Evolutionary conservation across 2,113 vertebrate genomes (phyloP).

Genomic region (Excalfactoria chinensis): DNA sequence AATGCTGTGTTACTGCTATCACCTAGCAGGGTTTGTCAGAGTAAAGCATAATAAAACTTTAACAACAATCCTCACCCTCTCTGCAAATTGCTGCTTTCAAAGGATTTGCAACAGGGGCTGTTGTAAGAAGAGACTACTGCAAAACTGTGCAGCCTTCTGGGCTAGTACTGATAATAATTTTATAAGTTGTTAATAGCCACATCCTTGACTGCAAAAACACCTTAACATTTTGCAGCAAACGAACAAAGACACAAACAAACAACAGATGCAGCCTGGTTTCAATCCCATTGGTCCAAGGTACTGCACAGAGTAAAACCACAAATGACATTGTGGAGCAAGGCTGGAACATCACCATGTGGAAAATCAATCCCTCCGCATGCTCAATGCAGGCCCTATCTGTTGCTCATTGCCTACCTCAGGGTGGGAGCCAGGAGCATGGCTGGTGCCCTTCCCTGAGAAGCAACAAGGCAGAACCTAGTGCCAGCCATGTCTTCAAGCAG

Average conservation of each 20-base stretch:
- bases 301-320: neutral
- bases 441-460: too few relatives aligned
- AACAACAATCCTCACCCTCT: neutral
- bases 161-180: neutral
- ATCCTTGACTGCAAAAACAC: neutral
- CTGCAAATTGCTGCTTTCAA: neutral
- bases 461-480: neutral
- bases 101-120: fast-evolving
- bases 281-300: neutral
- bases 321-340: neutral
- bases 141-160: neutral
- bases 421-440: too few relatives aligned
- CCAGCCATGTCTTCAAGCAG: neutral
- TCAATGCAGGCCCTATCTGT: neutral
- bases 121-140: neutral
- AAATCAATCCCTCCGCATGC: conserved; percentile 9
- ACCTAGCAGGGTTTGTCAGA: neutral
- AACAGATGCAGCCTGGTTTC: neutral
- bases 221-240: neutral
- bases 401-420: neutral
- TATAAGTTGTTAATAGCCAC: neutral
- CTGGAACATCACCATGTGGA: neutral
- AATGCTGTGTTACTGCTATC: neutral
- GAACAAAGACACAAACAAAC: too few relatives aligned
- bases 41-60: neutral